phyloP scores from a whole-genome alignment of 2,888 invertebrate genomes.

The Agrotis exclamationis region DNA sequence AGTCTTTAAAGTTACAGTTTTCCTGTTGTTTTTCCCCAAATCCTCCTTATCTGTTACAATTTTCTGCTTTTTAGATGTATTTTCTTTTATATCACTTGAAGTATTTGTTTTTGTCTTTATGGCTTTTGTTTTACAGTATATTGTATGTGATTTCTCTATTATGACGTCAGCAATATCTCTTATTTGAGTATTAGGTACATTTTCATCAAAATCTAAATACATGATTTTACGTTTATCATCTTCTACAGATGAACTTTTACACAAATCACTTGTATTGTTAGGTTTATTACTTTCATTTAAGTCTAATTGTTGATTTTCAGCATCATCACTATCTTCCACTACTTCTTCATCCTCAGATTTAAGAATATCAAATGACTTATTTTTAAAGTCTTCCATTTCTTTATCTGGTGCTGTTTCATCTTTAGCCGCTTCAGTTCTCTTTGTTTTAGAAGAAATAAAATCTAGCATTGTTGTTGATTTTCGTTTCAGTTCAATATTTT shows the following conservation, averaged over 20 bases:
- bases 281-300: conserved; percentile 10
- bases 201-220: conserved; percentile 82
- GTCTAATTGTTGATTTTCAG: conserved; percentile 7
- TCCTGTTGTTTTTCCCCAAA: conserved; percentile 81
- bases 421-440: conserved; percentile 66
- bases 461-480: conserved; percentile 85
- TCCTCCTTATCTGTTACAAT: conserved; percentile 84
- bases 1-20: conserved; percentile 81
- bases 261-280: not conserved
- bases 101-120: conserved; percentile 64
- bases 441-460: conserved; percentile 77
- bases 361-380: conserved; percentile 28
- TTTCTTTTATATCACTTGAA: conserved; percentile 57
- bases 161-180: conserved; percentile 80
- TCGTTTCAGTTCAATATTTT: conserved; percentile 81
- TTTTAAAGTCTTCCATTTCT: conserved; percentile 19
- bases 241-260: conserved; percentile 22
- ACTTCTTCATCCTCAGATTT: conserved; percentile 36
- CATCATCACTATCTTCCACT: conserved; percentile 21
- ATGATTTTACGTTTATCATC: conserved; percentile 68
- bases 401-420: conserved; percentile 7
- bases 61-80: conserved; percentile 67
- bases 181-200: conserved; percentile 84
- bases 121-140: conserved; percentile 77
- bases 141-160: conserved; percentile 78